A percentile compares a stretch with the other conserved stretches of the same genome.
phyloP scores from a whole-genome alignment of 2,113 vertebrate genomes.

The Struthio camelus region DNA sequence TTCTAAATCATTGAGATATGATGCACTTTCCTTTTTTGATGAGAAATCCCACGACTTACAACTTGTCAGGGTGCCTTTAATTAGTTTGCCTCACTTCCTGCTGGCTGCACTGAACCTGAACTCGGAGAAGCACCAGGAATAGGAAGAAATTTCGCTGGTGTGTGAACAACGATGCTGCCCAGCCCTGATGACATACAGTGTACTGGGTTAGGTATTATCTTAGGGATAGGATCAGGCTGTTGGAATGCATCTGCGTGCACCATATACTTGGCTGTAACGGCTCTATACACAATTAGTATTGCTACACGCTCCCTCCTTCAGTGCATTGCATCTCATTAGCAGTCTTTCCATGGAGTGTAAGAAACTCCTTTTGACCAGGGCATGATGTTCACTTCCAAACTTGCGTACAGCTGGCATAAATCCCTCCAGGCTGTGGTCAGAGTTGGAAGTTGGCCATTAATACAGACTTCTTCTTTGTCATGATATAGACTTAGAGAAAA shows the following conservation, averaged over 20 bases:
- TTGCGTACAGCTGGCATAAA: conserved; percentile 81
- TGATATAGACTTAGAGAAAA: conserved; percentile 84
- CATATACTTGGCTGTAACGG: background rate
- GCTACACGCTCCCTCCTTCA: conserved; percentile 14
- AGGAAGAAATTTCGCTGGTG: background rate
- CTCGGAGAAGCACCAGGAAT: background rate
- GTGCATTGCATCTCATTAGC: conserved; percentile 55
- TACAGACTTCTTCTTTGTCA: conserved; percentile 84
- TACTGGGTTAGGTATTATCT: background rate
- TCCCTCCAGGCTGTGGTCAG: conserved; percentile 80
- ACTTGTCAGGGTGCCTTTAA: background rate
- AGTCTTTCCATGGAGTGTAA: conserved; percentile 43
- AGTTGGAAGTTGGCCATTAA: conserved; percentile 79
- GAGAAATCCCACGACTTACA: background rate
- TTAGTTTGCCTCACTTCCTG: background rate
- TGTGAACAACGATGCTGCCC: background rate
- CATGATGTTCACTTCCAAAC: conserved; percentile 70
- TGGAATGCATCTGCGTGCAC: background rate
- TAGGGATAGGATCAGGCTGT: background rate
- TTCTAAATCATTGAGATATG: background rate
- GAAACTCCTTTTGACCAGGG: conserved; percentile 71
- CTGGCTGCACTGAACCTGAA: background rate
- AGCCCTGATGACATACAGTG: background rate
- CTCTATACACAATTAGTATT: background rate
- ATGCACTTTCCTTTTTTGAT: background rate